Base-by-base conservation (phyloP, 2,797 vertebrate species). In the Sphaeramia orbicularis region DNA sequence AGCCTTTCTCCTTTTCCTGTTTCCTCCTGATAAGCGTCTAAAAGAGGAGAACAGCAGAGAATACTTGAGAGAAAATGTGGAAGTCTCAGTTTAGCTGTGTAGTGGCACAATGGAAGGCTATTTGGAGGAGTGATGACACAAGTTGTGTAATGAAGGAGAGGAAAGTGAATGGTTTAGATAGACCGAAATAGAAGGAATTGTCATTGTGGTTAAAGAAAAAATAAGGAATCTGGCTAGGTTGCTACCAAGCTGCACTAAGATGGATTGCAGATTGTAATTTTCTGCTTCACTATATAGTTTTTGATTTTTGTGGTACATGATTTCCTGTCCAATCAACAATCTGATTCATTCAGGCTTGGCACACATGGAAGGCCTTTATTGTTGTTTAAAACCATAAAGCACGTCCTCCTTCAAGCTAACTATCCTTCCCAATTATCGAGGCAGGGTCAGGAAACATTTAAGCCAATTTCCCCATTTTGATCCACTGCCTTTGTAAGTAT, bases 21-120 rank as follows among this genome's bases (percentile, higher is more conserved):
- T 89, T 87, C 88, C 78, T 69, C 19, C 53, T 40, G 76, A 89
- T 86, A 85, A 87, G 80, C 24, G 14, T 16, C 37, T 45, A 59
- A 62, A 81, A 65, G 58, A 5, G 38, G 56, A 65, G 37, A 74
- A 47, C 58, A 36, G 2, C 38, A 21, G 32, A 0, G 55, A 61
- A 84, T 77, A 48, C 71, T 27, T 81, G 62, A 84, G 62, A 73
- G 65, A 76, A 89, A 82, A 66, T 55, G 59, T 53, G 44, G 76
- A 77, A 27, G 71, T 69, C 65, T 72, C 50, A 14, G 48, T 51
- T 2, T 44, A 62, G 62, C 55, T 43, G 49, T 63, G 61, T 65
- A 65, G 51, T 57, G 32, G 1, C 40, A 57, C 70, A 73, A 73
- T 66, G 30, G 66, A 70, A 7, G n/a, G 65, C 50, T 79, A 66